Conservation (phyloP, 2,797 vertebrate genomes). For the Takifugu rubripes region DNA sequence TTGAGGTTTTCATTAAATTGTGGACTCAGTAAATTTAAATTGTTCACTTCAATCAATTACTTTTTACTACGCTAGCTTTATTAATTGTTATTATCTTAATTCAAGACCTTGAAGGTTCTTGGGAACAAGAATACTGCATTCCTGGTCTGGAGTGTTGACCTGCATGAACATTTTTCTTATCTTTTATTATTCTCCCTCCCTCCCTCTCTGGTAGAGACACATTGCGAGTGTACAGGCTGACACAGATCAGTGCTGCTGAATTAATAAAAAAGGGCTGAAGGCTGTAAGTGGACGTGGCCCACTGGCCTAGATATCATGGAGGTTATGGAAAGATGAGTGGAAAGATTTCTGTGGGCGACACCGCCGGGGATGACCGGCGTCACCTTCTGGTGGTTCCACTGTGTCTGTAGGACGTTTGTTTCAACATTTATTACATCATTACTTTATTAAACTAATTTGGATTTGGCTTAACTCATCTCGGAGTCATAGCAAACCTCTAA, state of each 20-base stretch:
- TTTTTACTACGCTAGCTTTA: too few relatives aligned
- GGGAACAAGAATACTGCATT: not conserved
- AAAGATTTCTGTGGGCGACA: not conserved
- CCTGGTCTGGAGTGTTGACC: not conserved
- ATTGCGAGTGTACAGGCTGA: conserved; percentile 3
- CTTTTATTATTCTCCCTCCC: not conserved
- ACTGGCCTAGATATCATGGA: conserved; percentile 38
- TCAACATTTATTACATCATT: too few relatives aligned
- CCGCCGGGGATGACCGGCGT: not conserved
- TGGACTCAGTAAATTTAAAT: too few relatives aligned
- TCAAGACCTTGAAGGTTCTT: too few relatives aligned
- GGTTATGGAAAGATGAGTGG: not conserved
- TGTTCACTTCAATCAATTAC: too few relatives aligned
- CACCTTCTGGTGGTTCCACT: not conserved
- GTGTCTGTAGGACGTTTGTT: too few relatives aligned
- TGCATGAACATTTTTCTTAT: not conserved
- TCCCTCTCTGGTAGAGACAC: conserved; percentile 7
- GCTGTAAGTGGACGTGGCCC: conserved; percentile 29
- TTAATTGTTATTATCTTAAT: too few relatives aligned
- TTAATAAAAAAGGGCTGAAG: conserved; percentile 35
- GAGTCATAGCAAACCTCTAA: too few relatives aligned
- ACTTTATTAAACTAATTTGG: too few relatives aligned
- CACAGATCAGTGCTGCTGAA: conserved; percentile 55
- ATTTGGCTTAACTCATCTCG: too few relatives aligned
- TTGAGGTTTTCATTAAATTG: too few relatives aligned